Evolutionary conservation across 1,140 invertebrate species (phyloP), one percentile per base, ranked within the genome.

Genomic region (Brachionus rotundiformis): DNA sequence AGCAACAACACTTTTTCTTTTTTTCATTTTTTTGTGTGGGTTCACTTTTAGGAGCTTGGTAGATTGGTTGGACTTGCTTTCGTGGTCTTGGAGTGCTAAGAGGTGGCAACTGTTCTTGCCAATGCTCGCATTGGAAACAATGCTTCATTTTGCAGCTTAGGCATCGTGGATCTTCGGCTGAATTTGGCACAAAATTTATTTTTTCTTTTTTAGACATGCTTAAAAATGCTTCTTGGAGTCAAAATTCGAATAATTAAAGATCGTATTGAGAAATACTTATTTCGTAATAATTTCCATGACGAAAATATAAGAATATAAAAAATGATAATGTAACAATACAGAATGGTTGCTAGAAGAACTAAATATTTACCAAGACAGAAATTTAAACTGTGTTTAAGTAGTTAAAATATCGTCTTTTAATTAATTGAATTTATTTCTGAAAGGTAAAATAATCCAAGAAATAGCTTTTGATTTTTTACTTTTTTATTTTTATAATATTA

Each of bases 1-100:
- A 73, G 44, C 68, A 73, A 27, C 68, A 73, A 73, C 68, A 73
- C 29, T 41, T 44, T 73, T 73, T 73, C 23, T 73, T 73, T 44
- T 73, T 73, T 73, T 73, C 36, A n/a, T n/a, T n/a, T n/a, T n/a
- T n/a, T 8, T 10, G n/a, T 44, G 29, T 16, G 0, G 61, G 61
- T 10, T 41, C 36, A 4, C 0, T 13, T 44, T 41, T 73, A 25
- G 68, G 68, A 1, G 68, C 68, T 73, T 44, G 68, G 13, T 73
- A 73, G 27, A 73, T 41, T 1, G 68, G 19, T 25, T 73, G 68
- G 7, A 73, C 29, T 33, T 29, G 61, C 25, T 65, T 27, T 36
- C 29, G 29, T 23, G 16, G 39, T 73, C 19, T 8, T 27, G 36
- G 33, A 13, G 19, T 29, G 3, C 13, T 44, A 1, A 13, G n/a